phyloP scores from a whole-genome alignment of 1,140 invertebrate species.

The Drosophila varians region DNA sequence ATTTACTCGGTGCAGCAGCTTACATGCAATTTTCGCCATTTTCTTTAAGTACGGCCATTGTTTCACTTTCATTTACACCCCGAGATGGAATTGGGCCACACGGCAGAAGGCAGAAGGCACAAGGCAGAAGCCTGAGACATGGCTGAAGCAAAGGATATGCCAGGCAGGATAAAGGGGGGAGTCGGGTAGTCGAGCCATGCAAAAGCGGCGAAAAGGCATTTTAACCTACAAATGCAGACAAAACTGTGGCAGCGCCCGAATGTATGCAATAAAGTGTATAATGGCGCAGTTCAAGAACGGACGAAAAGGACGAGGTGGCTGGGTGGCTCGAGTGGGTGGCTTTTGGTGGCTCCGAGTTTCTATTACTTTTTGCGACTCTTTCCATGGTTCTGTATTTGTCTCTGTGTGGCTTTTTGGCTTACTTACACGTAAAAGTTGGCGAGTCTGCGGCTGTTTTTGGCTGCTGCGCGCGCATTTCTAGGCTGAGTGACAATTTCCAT shows the following conservation, averaged over 20 bases:
- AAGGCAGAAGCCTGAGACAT: constrained; percentile 47
- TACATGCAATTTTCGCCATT: constrained; percentile 80
- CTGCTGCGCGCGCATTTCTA: constrained; percentile 76
- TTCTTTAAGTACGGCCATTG: constrained; percentile 79
- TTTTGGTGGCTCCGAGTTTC: constrained; percentile 50
- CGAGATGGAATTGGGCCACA: constrained; percentile 73
- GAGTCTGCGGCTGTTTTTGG: constrained; percentile 58
- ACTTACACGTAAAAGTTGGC: constrained; percentile 55
- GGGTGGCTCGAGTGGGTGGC: constrained; percentile 9
- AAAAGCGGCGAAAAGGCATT: constrained; percentile 66
- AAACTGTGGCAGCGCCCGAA: constrained; percentile 69
- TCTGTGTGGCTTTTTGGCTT: constrained; percentile 59
- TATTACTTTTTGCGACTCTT: constrained; percentile 62
- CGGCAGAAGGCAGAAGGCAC: constrained; percentile 50
- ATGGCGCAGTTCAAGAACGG: constrained; percentile 76
- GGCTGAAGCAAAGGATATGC: constrained; percentile 11
- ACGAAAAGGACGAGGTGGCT: background rate
- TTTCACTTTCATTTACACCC: constrained; percentile 74
- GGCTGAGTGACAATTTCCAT: constrained; percentile 69
- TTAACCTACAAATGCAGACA: constrained; percentile 61
- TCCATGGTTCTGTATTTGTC: constrained; percentile 2
- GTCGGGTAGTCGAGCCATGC: too few species aligned
- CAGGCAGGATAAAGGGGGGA: background rate
- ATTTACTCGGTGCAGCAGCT: constrained; percentile 41
- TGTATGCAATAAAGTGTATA: constrained; percentile 81